Evolutionary conservation across 2,888 invertebrate species (phyloP), one percentile per base, ranked within the genome.

Genomic region (Nomada flava): DNA sequence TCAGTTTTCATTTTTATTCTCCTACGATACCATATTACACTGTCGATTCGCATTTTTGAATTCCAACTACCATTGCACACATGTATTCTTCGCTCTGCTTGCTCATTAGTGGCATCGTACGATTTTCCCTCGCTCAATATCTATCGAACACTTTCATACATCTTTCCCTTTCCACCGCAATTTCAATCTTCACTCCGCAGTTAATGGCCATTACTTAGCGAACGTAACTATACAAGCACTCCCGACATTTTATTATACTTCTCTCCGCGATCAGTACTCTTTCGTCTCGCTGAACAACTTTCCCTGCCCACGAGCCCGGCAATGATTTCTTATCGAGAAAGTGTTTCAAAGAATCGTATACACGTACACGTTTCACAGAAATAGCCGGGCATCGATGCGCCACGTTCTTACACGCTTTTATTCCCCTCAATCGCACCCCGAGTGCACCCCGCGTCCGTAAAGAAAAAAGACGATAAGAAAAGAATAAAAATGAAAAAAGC

Each of bases 21-120:
- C 15, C 47, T 20, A 50, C 47, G 29, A 18, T 26, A 0, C 18
- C 5, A 2, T 44, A 50, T 2, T 20, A 11, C n/a, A 44, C 7
- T 2, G 57, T 44, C 57, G 55, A 57, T 18, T 20, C 47, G n/a
- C 15, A 53, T 15, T 4, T 47, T 57, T 69, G 23, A 9, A 7
- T 29, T 36, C 36, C 5, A 36, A 36, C 36, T 7, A 36, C 36
- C 36, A 44, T 15, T 23, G 26, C 57, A 23, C 20, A 26, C 20
- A 29, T 18, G 20, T 60, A n/a, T 62, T 47, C 15, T 53, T 59
- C 59, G 5, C 64, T 53, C 20, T 70, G 78, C 78, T 23, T 70
- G 78, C 65, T 63, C 50, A 64, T 78, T 77, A 78, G 60, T 3
- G 77, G 69, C 65, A 60, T 53, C 77, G 47, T 64, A 64, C 79